Percentiles rank a stretch among this genome's conserved stretches.
Evolutionary conservation across 2,888 invertebrate genomes (phyloP).

Genomic region (Conistra vaccinii): DNA sequence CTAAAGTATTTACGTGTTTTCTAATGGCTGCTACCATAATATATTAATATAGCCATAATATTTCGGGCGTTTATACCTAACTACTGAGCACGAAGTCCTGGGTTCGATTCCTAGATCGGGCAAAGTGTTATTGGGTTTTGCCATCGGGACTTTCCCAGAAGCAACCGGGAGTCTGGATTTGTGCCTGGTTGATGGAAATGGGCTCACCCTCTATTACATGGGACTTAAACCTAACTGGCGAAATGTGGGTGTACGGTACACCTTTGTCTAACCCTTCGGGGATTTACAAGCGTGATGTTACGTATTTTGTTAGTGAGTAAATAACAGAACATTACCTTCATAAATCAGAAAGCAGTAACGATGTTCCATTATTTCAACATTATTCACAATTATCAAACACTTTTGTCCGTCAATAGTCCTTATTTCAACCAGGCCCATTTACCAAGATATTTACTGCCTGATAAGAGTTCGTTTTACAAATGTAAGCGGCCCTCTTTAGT

Average conservation of each 20-base stretch:
- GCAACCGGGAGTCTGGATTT: too few relatives aligned
- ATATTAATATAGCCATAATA: too few relatives aligned
- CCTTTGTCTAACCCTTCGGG: too few relatives aligned
- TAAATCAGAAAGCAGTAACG: neutral
- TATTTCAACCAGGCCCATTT: constrained; percentile 1
- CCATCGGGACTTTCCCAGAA: too few relatives aligned
- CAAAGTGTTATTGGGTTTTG: too few relatives aligned
- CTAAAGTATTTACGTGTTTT: neutral
- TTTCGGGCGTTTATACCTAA: neutral
- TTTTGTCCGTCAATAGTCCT: constrained; percentile 14
- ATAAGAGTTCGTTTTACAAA: constrained; percentile 35
- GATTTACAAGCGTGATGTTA: neutral
- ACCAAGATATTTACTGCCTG: constrained; percentile 23
- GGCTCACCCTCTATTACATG: too few relatives aligned
- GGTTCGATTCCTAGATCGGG: too few relatives aligned
- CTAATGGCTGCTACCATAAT: too few relatives aligned
- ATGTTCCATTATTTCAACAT: constrained; percentile 19
- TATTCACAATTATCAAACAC: constrained; percentile 16
- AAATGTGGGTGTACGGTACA: too few relatives aligned
- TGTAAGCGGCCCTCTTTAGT: constrained; percentile 44
- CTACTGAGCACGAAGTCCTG: too few relatives aligned
- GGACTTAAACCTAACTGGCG: too few relatives aligned
- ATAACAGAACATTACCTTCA: constrained; percentile 2
- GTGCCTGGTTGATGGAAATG: too few relatives aligned
- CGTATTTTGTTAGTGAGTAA: neutral